phyloP scores from a whole-genome alignment of 1,140 invertebrate genomes.

The Drosophila varians region DNA sequence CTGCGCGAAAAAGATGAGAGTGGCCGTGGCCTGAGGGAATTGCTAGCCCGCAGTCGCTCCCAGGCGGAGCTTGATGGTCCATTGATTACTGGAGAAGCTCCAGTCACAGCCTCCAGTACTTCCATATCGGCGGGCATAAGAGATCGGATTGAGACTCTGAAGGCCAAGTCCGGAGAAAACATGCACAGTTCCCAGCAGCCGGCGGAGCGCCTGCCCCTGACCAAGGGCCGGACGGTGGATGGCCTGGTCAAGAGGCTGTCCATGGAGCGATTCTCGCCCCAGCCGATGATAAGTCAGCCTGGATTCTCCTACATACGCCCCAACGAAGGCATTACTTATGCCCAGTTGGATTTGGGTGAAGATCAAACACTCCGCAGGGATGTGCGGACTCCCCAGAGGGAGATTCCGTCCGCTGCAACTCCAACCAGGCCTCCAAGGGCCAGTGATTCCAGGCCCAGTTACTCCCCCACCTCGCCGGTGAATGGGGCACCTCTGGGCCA shows the following conservation, averaged over 20 bases:
- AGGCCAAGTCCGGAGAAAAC: slow-evolving; percentile 85
- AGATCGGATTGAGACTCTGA: slow-evolving; percentile 75
- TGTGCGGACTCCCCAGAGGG: slow-evolving; percentile 60
- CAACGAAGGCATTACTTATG: slow-evolving; percentile 87
- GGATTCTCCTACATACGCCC: slow-evolving; percentile 81
- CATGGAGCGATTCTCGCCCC: slow-evolving; percentile 87
- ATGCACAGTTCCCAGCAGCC: slow-evolving; percentile 88
- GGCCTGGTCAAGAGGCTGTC: slow-evolving; percentile 87
- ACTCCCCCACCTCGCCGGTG: slow-evolving; percentile 39
- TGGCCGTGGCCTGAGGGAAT: slow-evolving; percentile 55
- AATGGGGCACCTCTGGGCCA: slow-evolving; percentile 35
- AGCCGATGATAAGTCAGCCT: slow-evolving; percentile 85
- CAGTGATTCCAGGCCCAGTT: slow-evolving; percentile 45
- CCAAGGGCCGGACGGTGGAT: slow-evolving; percentile 87
- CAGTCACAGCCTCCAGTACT: not conserved
- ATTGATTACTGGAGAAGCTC: slow-evolving; percentile 64
- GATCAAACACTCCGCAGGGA: slow-evolving; percentile 42
- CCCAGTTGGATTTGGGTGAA: slow-evolving; percentile 87
- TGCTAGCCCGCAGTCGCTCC: slow-evolving; percentile 66
- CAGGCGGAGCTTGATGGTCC: slow-evolving; percentile 65
- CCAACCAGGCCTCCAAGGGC: slow-evolving; percentile 54
- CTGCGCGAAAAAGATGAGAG: slow-evolving; percentile 78
- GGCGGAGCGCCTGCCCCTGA: slow-evolving; percentile 86
- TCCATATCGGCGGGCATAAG: slow-evolving; percentile 83
- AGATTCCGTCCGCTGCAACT: slow-evolving; percentile 11